Evolutionary conservation across 2,113 vertebrate genomes (phyloP).

Genomic region (Tichodroma muraria): DNA sequence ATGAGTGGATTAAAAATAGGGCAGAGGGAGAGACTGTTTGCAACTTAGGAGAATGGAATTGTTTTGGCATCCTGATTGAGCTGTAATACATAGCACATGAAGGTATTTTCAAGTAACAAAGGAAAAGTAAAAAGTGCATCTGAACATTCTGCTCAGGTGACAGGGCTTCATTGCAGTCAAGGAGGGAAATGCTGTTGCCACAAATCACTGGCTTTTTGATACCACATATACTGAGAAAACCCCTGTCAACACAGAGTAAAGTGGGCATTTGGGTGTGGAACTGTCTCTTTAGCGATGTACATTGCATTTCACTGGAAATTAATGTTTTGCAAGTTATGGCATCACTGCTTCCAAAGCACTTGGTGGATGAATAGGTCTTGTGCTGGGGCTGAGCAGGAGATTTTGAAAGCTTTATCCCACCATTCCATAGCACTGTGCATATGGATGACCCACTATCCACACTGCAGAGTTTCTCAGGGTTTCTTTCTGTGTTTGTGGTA

Average conservation of each 20-base stretch:
- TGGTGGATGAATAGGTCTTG: background rate
- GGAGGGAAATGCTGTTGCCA: background rate
- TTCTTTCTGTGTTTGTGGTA: background rate
- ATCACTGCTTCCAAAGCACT: background rate
- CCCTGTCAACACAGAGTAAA: background rate
- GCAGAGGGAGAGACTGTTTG: background rate
- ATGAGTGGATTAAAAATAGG: background rate
- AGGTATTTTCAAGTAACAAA: background rate
- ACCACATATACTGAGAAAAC: background rate
- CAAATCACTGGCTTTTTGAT: background rate
- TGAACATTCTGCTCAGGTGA: background rate
- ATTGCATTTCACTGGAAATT: background rate
- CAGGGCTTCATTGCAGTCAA: background rate
- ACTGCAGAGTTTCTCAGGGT: background rate
- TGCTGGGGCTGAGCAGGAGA: background rate
- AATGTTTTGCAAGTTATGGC: background rate
- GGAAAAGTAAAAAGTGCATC: background rate
- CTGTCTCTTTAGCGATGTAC: background rate
- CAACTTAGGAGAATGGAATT: background rate
- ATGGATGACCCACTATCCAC: background rate
- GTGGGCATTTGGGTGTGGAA: background rate
- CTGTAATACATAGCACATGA: background rate
- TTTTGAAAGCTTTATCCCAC: background rate
- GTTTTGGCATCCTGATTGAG: background rate
- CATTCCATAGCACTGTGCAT: background rate